phyloP scores from a whole-genome alignment of 2,113 vertebrate species.

The Xenopus tropicalis region DNA sequence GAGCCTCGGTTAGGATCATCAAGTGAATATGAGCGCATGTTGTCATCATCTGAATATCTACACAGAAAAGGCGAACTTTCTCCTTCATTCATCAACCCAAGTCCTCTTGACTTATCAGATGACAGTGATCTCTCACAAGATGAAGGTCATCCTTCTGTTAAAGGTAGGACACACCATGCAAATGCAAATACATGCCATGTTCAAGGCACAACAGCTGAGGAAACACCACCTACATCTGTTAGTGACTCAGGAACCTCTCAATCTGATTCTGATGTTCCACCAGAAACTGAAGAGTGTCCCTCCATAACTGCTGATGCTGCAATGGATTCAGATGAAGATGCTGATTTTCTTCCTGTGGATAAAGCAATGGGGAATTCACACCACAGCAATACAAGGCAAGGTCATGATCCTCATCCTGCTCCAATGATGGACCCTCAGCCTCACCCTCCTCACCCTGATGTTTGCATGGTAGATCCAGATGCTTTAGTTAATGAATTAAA shows the following conservation, averaged over 20 bases:
- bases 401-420: conserved; percentile 80
- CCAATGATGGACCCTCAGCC: conserved; percentile 83
- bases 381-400: conserved; percentile 67
- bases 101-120: conserved; percentile 75
- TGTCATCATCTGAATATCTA: conserved; percentile 70
- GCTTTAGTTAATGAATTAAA: conserved; percentile 73
- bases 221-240: conserved; percentile 89
- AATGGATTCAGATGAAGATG: conserved; percentile 87
- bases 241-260: conserved; percentile 90
- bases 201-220: conserved; percentile 65
- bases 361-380: conserved; percentile 75
- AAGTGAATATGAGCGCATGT: conserved; percentile 62
- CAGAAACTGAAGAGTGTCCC: conserved; percentile 86
- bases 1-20: conserved; percentile 60
- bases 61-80: conserved; percentile 84
- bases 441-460: conserved; percentile 82
- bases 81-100: conserved; percentile 91
- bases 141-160: conserved; percentile 67
- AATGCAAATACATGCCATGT: conserved; percentile 49
- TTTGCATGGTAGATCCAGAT: conserved; percentile 96
- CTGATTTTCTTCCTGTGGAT: conserved; percentile 88
- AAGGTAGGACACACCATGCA: conserved; percentile 62
- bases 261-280: conserved; percentile 87
- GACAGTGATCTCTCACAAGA: conserved; percentile 81
- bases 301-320: conserved; percentile 89